Conservation (phyloP, 2,888 invertebrate genomes). For the Hyposoter dolosus region DNA sequence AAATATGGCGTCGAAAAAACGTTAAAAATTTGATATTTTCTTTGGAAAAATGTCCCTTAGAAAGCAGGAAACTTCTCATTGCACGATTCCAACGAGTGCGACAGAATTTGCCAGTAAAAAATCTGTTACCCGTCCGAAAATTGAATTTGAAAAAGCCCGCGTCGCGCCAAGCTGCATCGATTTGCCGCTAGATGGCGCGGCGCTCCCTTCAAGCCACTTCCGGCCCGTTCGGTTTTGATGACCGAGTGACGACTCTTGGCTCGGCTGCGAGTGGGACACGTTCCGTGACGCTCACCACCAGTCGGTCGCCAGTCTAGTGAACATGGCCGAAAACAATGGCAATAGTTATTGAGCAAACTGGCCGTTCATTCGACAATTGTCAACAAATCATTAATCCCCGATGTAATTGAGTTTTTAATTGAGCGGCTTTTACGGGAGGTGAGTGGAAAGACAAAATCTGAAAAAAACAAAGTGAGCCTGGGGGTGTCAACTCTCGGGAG, state of each 20-base stretch:
- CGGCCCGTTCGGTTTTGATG: conserved; percentile 29
- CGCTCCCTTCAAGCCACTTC: conserved; percentile 6
- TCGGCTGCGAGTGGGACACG: conserved; percentile 25
- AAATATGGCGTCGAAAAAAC: not conserved
- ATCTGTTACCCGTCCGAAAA: not conserved
- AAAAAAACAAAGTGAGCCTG: conserved; percentile 1
- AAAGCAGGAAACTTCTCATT: not conserved
- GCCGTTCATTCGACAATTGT: conserved; percentile 74
- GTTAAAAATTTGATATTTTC: not conserved
- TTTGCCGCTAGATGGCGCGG: conserved; percentile 48
- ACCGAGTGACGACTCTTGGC: conserved; percentile 53
- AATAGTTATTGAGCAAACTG: conserved; percentile 77
- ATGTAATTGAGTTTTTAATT: conserved; percentile 65
- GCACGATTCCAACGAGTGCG: not conserved
- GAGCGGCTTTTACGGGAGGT: conserved; percentile 50
- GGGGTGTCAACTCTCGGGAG: conserved; percentile 41
- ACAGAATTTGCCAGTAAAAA: not conserved
- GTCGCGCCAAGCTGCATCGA: not conserved
- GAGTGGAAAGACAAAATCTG: conserved; percentile 47
- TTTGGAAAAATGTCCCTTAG: not conserved
- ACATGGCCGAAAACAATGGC: conserved; percentile 82
- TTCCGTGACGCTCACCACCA: conserved; percentile 64
- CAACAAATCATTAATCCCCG: conserved; percentile 77
- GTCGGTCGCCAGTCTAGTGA: conserved; percentile 78
- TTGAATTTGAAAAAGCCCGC: not conserved